These are phyloP conservation scores for Argynnis bischoffii DNA, from an alignment of 2,888 invertebrate genomes.

Conservation along the genomic window DNA sequence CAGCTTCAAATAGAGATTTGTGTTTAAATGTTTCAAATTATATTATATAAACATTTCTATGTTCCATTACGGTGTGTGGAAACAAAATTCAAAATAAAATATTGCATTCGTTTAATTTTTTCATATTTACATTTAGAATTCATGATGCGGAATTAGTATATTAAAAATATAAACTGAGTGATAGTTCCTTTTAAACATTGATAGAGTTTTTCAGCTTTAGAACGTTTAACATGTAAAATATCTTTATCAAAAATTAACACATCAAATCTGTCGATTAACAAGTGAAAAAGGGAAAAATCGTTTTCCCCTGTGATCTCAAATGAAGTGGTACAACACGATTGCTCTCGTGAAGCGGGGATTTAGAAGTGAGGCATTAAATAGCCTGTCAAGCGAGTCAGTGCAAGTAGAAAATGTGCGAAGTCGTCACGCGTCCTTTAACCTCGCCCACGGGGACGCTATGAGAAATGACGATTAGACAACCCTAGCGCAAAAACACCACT, in stretches of 20 bases:
- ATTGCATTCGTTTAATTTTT: neutral
- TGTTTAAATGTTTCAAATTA: constrained; percentile 30
- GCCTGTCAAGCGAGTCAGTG: constrained; percentile 33
- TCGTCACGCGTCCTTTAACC: constrained; percentile 25
- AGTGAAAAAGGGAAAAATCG: neutral
- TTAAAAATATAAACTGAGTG: too few relatives aligned
- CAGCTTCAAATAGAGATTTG: constrained; percentile 30
- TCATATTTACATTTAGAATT: neutral
- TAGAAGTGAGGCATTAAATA: constrained; percentile 29
- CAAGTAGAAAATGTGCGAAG: constrained; percentile 29
- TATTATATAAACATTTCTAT: constrained; percentile 16
- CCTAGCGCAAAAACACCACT: constrained; percentile 26
- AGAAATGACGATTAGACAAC: constrained; percentile 36
- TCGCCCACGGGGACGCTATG: constrained; percentile 33
- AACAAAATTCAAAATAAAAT: constrained; percentile 12
- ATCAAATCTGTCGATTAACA: neutral
- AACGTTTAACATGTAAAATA: too few relatives aligned
- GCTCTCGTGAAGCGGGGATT: neutral
- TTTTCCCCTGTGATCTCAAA: neutral
- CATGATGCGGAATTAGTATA: too few relatives aligned
- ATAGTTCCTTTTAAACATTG: too few relatives aligned
- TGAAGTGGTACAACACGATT: constrained; percentile 6
- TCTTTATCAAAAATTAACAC: too few relatives aligned
- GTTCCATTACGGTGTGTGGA: constrained; percentile 1
- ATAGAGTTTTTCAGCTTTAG: too few relatives aligned